Percentiles rank a stretch among this genome's conserved stretches.
Evolutionary conservation across 2,797 vertebrate species (phyloP).

Genomic region (Danio jaintianensis): DNA sequence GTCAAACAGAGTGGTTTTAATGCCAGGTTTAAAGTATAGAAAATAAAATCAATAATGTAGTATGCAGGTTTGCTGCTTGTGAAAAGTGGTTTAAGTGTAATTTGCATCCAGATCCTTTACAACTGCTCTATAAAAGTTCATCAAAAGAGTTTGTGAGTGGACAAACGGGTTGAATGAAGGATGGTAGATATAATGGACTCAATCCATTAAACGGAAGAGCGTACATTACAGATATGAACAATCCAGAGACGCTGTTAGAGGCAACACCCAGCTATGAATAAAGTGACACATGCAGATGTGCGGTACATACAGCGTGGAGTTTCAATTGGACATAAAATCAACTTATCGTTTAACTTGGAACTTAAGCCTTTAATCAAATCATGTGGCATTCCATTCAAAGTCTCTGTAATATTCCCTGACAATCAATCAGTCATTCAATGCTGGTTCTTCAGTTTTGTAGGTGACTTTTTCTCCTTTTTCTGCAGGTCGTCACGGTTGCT

Average conservation of each 20-base stretch:
- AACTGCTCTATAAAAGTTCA: background rate
- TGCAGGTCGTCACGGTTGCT: background rate
- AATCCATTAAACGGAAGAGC: background rate
- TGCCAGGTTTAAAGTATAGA: background rate
- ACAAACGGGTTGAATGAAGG: slow-evolving; percentile 3
- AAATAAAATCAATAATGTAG: background rate
- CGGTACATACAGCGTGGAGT: background rate
- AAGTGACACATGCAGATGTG: slow-evolving; percentile 37
- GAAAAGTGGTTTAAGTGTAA: background rate
- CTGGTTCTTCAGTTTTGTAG: slow-evolving; percentile 7
- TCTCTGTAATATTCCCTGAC: slow-evolving; percentile 1
- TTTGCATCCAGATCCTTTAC: background rate
- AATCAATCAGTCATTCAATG: slow-evolving; percentile 6
- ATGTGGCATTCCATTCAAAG: background rate
- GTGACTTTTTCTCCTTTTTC: background rate
- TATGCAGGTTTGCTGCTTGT: background rate
- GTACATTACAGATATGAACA: background rate
- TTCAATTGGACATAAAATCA: background rate
- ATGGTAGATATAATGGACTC: background rate
- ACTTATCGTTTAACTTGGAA: background rate
- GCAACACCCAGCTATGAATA: slow-evolving; percentile 1
- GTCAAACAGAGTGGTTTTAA: slow-evolving; percentile 19
- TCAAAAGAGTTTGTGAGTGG: background rate
- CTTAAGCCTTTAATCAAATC: slow-evolving; percentile 1
- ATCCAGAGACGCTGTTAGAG: background rate